Evolutionary conservation across 2,113 vertebrate genomes (phyloP).

Genomic region (Girardinichthys multiradiatus): DNA sequence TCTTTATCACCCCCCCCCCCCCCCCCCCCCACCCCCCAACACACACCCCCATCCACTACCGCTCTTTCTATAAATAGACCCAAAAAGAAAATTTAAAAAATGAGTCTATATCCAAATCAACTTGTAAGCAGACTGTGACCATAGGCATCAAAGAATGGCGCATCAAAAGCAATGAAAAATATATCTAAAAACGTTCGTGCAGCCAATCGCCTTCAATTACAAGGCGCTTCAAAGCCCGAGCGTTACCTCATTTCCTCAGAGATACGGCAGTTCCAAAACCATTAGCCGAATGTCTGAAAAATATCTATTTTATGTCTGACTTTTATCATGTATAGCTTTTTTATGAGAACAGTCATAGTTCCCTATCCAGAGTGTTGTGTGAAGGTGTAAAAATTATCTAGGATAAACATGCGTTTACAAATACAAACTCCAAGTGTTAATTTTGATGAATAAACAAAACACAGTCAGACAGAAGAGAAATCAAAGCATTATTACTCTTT

Average conservation of each 20-base stretch:
- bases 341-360: too few relatives aligned
- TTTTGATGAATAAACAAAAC: too few relatives aligned
- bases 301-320: not conserved
- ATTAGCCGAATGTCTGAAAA: constrained; percentile 3
- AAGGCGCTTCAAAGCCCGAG: constrained; percentile 21
- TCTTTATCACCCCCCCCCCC: too few relatives aligned
- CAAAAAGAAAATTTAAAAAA: constrained; percentile 36
- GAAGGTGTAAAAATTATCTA: too few relatives aligned
- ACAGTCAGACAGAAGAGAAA: too few relatives aligned
- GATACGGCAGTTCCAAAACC: constrained; percentile 14
- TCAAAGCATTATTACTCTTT: too few relatives aligned
- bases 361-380: too few relatives aligned
- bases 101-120: constrained; percentile 24
- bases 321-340: too few relatives aligned
- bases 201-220: constrained; percentile 11
- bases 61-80: constrained; percentile 8
- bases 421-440: too few relatives aligned
- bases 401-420: too few relatives aligned
- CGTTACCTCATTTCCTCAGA: constrained; percentile 12
- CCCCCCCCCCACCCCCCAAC: too few relatives aligned
- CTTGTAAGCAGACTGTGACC: constrained; percentile 28
- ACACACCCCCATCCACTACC: too few relatives aligned
- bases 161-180: constrained; percentile 40
- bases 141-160: constrained; percentile 36
- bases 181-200: constrained; percentile 24